Percentiles rank a stretch among this genome's conserved stretches.
phyloP scores from a whole-genome alignment of 2,888 invertebrate species.

The Drosophila mimica region DNA sequence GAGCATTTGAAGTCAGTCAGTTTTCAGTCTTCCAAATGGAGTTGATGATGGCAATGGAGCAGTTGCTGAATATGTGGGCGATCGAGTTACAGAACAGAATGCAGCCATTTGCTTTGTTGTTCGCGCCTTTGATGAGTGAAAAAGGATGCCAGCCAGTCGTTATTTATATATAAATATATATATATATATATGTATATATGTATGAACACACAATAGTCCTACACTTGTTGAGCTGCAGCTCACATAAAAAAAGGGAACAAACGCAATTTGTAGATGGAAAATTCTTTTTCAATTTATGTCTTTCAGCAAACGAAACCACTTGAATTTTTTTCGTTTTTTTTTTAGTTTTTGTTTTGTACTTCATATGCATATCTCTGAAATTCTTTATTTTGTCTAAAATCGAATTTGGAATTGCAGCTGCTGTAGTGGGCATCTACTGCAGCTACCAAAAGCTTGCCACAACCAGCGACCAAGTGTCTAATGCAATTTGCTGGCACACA shows the following conservation, averaged over 20 bases:
- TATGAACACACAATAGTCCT: conserved; percentile 13
- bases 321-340: conserved; percentile 19
- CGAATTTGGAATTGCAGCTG: conserved; percentile 58
- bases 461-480: conserved; percentile 65
- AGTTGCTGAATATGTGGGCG: conserved; percentile 40
- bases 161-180: conserved; percentile 16
- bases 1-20: conserved; percentile 34
- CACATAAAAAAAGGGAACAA: conserved; percentile 21
- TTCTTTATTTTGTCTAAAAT: conserved; percentile 52
- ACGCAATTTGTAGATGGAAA: conserved; percentile 5
- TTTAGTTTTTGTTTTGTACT: not conserved
- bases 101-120: conserved; percentile 41
- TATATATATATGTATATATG: conserved; percentile 16
- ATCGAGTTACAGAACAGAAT: conserved; percentile 65
- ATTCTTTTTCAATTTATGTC: conserved; percentile 17
- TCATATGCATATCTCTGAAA: conserved; percentile 50
- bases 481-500: conserved; percentile 74
- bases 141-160: conserved; percentile 60
- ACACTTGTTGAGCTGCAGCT: conserved; percentile 57
- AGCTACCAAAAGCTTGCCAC: conserved; percentile 49
- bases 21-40: conserved; percentile 24
- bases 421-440: conserved; percentile 10
- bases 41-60: conserved; percentile 23
- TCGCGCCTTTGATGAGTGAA: conserved; percentile 61
- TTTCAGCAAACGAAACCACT: conserved; percentile 31